Evolutionary conservation across 2,797 vertebrate species (phyloP).

Genomic region (Thaleichthys pacificus): DNA sequence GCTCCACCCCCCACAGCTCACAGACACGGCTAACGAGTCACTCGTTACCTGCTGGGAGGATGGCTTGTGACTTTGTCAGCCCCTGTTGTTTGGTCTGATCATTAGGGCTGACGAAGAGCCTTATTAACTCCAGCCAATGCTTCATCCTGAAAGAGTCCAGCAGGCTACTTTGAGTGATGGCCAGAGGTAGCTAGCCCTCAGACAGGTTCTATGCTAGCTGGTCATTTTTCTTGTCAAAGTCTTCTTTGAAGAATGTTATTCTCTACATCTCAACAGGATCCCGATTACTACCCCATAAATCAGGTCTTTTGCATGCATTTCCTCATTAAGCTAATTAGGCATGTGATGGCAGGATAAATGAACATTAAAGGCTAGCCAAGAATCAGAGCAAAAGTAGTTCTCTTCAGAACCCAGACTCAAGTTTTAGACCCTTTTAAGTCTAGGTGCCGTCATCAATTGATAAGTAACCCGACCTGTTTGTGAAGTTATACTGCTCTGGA

Average conservation of each 20-base stretch:
- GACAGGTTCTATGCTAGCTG: slow-evolving; percentile 35
- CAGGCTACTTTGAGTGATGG: slow-evolving; percentile 49
- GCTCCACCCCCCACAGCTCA: background rate
- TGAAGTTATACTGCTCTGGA: too few species aligned
- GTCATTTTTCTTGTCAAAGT: slow-evolving; percentile 58
- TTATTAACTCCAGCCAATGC: slow-evolving; percentile 18
- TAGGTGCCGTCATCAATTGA: background rate
- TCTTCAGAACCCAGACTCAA: background rate
- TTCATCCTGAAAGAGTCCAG: slow-evolving; percentile 14
- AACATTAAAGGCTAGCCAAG: slow-evolving; percentile 17
- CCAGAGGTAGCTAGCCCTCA: slow-evolving; percentile 42
- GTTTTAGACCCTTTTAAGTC: background rate
- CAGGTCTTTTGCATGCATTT: slow-evolving; percentile 48
- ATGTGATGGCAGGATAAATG: slow-evolving; percentile 37
- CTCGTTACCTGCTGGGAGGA: background rate
- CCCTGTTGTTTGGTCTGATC: background rate
- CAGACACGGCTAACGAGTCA: background rate
- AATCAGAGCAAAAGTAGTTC: background rate
- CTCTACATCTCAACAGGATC: slow-evolving; percentile 35
- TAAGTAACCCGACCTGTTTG: background rate
- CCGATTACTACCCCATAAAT: slow-evolving; percentile 52
- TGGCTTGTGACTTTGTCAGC: slow-evolving; percentile 5
- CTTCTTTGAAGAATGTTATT: slow-evolving; percentile 58
- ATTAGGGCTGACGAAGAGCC: slow-evolving; percentile 15
- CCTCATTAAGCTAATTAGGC: slow-evolving; percentile 60